These are phyloP conservation scores for Podarcis cretensis DNA, from an alignment of 2,113 vertebrate species.

Conservation along the genomic window DNA sequence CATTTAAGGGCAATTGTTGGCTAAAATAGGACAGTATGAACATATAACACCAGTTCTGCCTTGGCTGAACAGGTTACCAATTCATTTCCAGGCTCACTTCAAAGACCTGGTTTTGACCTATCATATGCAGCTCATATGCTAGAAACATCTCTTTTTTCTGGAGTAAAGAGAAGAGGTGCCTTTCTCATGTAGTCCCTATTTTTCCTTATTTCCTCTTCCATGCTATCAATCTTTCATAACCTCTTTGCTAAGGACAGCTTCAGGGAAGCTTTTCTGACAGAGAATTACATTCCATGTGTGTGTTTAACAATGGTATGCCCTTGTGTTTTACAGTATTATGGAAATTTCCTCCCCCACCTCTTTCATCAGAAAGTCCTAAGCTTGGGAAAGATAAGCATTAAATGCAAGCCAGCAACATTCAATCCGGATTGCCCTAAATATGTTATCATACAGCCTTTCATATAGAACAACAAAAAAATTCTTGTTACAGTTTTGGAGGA, in stretches of 20 bases:
- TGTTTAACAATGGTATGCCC: neutral
- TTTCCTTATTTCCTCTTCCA: neutral
- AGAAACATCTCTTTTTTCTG: neutral
- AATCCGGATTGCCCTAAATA: conserved; percentile 1
- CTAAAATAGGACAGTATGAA: too few relatives aligned
- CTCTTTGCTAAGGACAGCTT: neutral
- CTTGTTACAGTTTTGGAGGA: neutral
- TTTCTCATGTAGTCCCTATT: neutral
- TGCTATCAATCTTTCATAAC: neutral
- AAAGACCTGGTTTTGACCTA: neutral
- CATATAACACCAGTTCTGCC: too few relatives aligned
- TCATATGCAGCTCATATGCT: conserved; percentile 15
- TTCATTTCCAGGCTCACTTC: conserved; percentile 28
- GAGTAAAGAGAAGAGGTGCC: neutral
- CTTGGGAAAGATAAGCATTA: neutral
- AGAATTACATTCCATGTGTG: neutral
- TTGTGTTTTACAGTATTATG: neutral
- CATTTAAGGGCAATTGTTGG: neutral
- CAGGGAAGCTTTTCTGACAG: conserved; percentile 3
- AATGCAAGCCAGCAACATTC: neutral
- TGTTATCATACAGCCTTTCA: neutral
- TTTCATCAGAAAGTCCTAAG: neutral
- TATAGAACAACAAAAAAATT: neutral
- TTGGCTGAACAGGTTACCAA: neutral
- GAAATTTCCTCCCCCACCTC: neutral